Evolutionary conservation across 1,140 invertebrate genomes (phyloP).

Genomic region (Notospermus geniculatus): DNA sequence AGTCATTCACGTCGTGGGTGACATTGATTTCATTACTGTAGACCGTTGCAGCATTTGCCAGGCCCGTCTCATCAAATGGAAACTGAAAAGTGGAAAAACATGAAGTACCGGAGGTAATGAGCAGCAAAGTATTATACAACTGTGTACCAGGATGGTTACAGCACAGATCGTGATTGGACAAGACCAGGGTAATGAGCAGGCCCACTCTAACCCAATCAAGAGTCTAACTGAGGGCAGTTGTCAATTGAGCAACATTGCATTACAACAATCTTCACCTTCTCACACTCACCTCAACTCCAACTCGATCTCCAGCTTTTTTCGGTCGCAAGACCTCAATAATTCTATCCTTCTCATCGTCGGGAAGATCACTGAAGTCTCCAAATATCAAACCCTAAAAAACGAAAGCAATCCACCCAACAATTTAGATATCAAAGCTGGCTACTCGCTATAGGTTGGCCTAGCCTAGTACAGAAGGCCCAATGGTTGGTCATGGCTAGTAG

Average conservation of each 20-base stretch:
- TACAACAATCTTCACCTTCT: neutral
- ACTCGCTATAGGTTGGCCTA: too few relatives aligned
- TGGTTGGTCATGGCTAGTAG: too few relatives aligned
- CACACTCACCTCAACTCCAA: neutral
- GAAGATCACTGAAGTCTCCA: conserved; percentile 11
- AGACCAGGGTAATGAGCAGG: neutral
- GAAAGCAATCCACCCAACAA: neutral
- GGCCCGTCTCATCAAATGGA: too few relatives aligned
- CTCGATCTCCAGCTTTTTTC: neutral
- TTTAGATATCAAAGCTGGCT: too few relatives aligned
- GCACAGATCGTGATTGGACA: neutral
- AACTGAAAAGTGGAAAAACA: too few relatives aligned
- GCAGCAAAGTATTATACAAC: neutral
- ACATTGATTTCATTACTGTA: too few relatives aligned
- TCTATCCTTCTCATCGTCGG: conserved; percentile 8
- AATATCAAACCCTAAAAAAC: conserved; percentile 14
- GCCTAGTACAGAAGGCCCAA: too few relatives aligned
- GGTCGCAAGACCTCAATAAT: conserved; percentile 6
- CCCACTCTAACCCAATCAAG: neutral
- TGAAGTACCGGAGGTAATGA: neutral
- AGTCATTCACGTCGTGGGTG: too few relatives aligned
- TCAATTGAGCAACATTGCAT: neutral
- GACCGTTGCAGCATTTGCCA: too few relatives aligned
- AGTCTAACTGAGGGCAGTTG: neutral
- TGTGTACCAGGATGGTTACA: neutral